A percentile compares a stretch with the other conserved stretches of the same genome.
phyloP scores from a whole-genome alignment of 2,113 vertebrate species.

The Caloenas nicobarica region DNA sequence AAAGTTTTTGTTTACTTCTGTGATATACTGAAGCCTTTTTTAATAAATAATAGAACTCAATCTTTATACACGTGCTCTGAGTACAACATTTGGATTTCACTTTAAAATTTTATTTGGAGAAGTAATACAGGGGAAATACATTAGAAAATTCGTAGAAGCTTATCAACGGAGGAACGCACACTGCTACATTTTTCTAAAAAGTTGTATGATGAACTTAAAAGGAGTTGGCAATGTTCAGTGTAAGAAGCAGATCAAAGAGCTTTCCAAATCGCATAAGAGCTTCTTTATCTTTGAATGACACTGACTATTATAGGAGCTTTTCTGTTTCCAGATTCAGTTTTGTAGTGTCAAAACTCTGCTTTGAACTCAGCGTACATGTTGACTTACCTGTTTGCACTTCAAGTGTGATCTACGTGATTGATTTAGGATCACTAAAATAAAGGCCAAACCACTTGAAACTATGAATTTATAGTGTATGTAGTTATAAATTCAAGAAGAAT shows the following conservation, averaged over 20 bases:
- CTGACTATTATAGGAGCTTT: conserved; percentile 47
- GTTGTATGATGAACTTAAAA: not conserved
- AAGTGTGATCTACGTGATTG: not conserved
- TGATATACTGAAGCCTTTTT: not conserved
- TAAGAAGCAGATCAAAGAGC: conserved; percentile 49
- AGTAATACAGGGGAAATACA: not conserved
- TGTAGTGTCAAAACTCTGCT: conserved; percentile 50
- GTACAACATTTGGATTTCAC: not conserved
- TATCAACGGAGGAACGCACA: not conserved
- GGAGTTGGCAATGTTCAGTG: not conserved
- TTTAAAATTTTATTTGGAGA: not conserved
- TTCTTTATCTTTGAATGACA: conserved; percentile 41
- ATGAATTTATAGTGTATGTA: not conserved
- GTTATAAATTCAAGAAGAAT: not conserved
- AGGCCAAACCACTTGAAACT: not conserved
- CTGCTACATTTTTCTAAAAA: not conserved
- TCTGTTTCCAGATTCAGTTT: conserved; percentile 32
- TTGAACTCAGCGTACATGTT: conserved; percentile 33
- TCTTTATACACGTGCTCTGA: not conserved
- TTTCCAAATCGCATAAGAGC: conserved; percentile 1
- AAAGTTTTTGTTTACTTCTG: not conserved
- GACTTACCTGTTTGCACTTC: conserved; percentile 5
- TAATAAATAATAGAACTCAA: not conserved
- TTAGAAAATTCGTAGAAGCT: not conserved
- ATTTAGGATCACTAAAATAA: not conserved